Conservation (phyloP, 2,113 vertebrate species). For the Pelecanus crispus region DNA sequence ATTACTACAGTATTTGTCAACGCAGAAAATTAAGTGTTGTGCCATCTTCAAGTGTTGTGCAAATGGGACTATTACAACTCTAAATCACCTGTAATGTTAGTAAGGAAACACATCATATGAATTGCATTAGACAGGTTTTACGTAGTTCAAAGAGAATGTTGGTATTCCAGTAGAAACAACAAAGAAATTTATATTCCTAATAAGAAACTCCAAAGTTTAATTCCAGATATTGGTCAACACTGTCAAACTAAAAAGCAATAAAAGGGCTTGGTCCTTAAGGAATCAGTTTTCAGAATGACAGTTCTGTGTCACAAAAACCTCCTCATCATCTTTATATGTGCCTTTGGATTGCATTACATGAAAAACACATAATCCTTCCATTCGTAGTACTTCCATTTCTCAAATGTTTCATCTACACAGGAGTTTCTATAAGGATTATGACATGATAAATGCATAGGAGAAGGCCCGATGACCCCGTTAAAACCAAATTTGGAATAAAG, state of each 20-base stretch:
- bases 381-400: not conserved
- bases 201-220: not conserved
- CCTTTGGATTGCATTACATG: not conserved
- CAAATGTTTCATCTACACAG: not conserved
- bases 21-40: not conserved
- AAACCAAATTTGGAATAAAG: not conserved
- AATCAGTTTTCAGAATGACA: not conserved
- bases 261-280: not conserved
- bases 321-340: accelerated
- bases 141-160: not conserved
- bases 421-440: not conserved
- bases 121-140: not conserved
- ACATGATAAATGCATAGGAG: not conserved
- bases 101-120: not conserved
- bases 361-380: not conserved
- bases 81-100: not conserved
- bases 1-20: not conserved
- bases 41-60: not conserved
- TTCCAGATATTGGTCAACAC: not conserved
- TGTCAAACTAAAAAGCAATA: not conserved
- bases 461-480: accelerated
- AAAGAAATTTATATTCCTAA: not conserved
- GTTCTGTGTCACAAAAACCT: not conserved
- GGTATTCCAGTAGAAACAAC: not conserved
- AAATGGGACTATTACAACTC: not conserved